phyloP scores from a whole-genome alignment of 2,888 invertebrate genomes.

The Sicus ferrugineus region DNA sequence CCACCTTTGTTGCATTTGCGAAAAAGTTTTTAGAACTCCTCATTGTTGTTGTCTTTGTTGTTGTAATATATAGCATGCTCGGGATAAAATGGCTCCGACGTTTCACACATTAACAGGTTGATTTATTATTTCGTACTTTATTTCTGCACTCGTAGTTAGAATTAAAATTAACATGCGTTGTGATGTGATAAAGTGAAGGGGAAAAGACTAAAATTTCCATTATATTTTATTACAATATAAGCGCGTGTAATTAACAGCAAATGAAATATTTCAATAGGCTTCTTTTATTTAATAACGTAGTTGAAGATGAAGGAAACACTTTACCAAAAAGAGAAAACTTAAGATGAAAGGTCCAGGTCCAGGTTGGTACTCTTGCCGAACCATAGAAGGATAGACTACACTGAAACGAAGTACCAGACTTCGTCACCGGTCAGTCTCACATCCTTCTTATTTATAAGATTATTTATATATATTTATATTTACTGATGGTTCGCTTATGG shows the following conservation, averaged over 20 bases:
- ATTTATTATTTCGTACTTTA: constrained; percentile 28
- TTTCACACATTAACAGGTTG: constrained; percentile 30
- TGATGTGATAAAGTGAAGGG: neutral
- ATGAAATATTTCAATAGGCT: neutral
- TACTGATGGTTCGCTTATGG: too few relatives aligned
- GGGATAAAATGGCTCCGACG: constrained; percentile 26
- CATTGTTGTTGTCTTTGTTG: neutral
- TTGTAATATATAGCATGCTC: constrained; percentile 28
- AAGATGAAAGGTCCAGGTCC: too few relatives aligned
- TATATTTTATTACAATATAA: neutral
- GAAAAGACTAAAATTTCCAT: neutral
- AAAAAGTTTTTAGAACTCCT: neutral
- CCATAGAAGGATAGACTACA: too few relatives aligned
- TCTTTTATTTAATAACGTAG: neutral
- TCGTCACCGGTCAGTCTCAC: too few relatives aligned
- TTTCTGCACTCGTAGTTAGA: neutral
- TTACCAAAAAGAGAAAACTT: too few relatives aligned
- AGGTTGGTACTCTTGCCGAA: too few relatives aligned
- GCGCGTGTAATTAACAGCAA: neutral
- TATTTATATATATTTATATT: too few relatives aligned
- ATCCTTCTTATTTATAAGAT: too few relatives aligned
- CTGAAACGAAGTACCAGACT: too few relatives aligned
- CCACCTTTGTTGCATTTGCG: constrained; percentile 18
- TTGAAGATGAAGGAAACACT: neutral
- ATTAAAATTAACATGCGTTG: neutral